Evolutionary conservation across 2,113 vertebrate genomes (phyloP), one percentile per base, ranked within the genome.

Genomic region (Peromyscus leucopus): DNA sequence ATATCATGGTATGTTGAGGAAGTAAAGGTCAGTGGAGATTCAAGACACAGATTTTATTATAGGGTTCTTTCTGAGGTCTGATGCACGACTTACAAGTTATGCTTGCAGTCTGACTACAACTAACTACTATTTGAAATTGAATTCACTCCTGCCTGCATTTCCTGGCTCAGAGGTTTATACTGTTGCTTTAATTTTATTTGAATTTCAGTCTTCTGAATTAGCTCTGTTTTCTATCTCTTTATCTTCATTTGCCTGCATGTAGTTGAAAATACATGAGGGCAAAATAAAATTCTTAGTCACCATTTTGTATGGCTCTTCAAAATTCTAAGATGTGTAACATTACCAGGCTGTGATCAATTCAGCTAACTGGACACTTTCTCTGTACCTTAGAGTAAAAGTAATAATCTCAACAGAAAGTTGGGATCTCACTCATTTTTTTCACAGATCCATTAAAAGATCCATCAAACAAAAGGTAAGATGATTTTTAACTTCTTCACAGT

Each of bases 381-480:
- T 69, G 17, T 74, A 22, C 31, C 94, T 19, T 46, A 63, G 75
- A 95, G 71, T 92, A 96, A 96, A 96, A 95, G 55, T 80, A 96
- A 90, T 94, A 90, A 95, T 92, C 96, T 96, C 94, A 98, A 93
- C 69, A 39, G 90, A 92, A 94, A 96, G 71, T 76, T 84, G 85
- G 95, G 92, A 94, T 97, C 72, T 17, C 85, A 87, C 6, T 92
- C 15, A 9, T 96, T 89, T 96, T 89, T 96, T 97, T 93, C 83
- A 94, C 87, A 79, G 75, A 95, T 22, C 21, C 48, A 93, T 92
- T 96, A 97, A 79, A 85, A 93, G 90, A 97, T 2, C 95, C 96
- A 93, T 95, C 85, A 88, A 51, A 94, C 5, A 97, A 92, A 97
- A 98, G 90, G 86, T 98, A 97, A 98, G 92, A 79, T 46, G 16